phyloP scores from a whole-genome alignment of 2,888 invertebrate genomes.

The Allolobophora icterica region DNA sequence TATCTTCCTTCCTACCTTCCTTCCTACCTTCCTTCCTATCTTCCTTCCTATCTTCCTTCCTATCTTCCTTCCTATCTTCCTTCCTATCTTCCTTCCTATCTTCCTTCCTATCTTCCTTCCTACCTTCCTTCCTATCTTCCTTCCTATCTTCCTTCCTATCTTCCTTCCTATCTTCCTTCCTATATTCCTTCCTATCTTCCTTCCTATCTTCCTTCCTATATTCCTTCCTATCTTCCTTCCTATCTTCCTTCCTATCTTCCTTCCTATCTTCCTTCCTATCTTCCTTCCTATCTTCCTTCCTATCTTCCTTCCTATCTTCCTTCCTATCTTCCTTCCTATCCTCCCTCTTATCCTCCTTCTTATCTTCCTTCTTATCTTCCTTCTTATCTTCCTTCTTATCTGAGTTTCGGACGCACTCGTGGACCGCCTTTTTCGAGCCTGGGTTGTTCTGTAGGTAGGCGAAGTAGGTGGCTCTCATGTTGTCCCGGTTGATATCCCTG shows the following conservation, averaged over 20 bases:
- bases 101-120: neutral
- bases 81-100: conserved; percentile 21
- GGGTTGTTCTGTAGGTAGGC: conserved; percentile 65
- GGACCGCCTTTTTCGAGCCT: conserved; percentile 60
- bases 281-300: neutral
- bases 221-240: too few species aligned
- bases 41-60: conserved; percentile 23
- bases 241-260: neutral
- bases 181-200: neutral
- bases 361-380: conserved; percentile 20
- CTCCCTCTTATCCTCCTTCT: neutral
- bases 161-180: neutral
- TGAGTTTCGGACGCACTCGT: conserved; percentile 55
- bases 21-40: neutral
- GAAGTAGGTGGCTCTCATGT: conserved; percentile 61
- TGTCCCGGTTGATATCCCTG: conserved; percentile 54
- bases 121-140: neutral
- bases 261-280: neutral
- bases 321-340: neutral
- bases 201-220: neutral
- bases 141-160: neutral
- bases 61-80: conserved; percentile 27
- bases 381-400: conserved; percentile 34
- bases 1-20: neutral
- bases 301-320: neutral